Evolutionary conservation across 2,888 invertebrate species (phyloP).

Genomic region (Zelleria hepariella): DNA sequence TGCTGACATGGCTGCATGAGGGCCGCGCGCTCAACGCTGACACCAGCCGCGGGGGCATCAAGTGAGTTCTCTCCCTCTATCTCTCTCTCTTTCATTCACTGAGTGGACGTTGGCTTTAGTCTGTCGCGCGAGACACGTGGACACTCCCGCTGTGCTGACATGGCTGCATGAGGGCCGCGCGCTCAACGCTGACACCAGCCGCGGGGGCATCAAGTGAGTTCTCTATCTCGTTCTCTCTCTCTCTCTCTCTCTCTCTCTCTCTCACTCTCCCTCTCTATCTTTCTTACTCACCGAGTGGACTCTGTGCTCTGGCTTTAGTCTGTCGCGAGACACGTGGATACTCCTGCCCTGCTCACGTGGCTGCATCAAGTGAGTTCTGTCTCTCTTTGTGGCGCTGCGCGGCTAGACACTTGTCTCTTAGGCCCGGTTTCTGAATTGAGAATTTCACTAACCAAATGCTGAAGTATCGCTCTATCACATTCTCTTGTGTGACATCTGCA

Average conservation of each 20-base stretch:
- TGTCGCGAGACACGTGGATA: slow-evolving; percentile 54
- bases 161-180: slow-evolving; percentile 77
- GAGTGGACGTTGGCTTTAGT: slow-evolving; percentile 78
- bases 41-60: slow-evolving; percentile 76
- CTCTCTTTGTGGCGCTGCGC: too few relatives aligned
- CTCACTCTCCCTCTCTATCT: too few relatives aligned
- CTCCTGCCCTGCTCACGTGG: slow-evolving; percentile 70
- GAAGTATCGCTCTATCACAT: too few relatives aligned
- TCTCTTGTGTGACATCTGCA: too few relatives aligned
- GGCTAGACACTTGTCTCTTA: too few relatives aligned
- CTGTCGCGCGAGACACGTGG: slow-evolving; percentile 68
- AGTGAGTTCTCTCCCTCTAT: slow-evolving; percentile 57
- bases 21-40: slow-evolving; percentile 75
- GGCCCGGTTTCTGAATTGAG: too few relatives aligned
- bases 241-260: too few relatives aligned
- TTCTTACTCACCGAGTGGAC: slow-evolving; percentile 80
- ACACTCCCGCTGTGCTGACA: slow-evolving; percentile 60
- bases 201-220: slow-evolving; percentile 75
- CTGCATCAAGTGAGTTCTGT: too few relatives aligned
- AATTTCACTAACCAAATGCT: too few relatives aligned
- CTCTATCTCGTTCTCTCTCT: too few relatives aligned
- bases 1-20: slow-evolving; percentile 77
- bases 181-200: slow-evolving; percentile 75
- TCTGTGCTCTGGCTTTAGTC: slow-evolving; percentile 76
- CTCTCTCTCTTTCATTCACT: too few relatives aligned